These are phyloP conservation scores for Drosophila mojavensis DNA, from an alignment of 1,140 invertebrate species.

Conservation along the genomic window DNA sequence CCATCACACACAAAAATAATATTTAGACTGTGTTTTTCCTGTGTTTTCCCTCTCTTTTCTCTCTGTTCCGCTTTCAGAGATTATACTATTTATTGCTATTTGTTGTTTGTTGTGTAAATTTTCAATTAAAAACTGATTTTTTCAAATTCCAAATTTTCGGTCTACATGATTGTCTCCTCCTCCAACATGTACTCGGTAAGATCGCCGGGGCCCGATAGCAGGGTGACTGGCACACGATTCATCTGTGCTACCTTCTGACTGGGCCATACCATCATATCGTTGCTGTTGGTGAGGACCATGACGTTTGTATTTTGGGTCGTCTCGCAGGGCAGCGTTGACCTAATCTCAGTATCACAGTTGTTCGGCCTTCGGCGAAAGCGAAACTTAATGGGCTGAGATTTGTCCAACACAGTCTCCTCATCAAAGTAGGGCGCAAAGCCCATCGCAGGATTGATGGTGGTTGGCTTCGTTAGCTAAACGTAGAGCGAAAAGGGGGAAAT, in stretches of 20 bases:
- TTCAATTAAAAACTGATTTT: too few relatives aligned
- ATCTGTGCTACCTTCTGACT: constrained; percentile 68
- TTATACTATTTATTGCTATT: too few relatives aligned
- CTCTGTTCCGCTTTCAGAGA: too few relatives aligned
- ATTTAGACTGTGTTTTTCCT: too few relatives aligned
- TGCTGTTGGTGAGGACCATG: constrained; percentile 60
- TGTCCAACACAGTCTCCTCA: constrained; percentile 69
- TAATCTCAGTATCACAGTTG: constrained; percentile 43
- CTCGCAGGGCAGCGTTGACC: constrained; percentile 45
- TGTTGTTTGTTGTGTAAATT: too few relatives aligned
- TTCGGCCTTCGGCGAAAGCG: constrained; percentile 61
- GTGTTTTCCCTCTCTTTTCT: too few relatives aligned
- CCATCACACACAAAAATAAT: too few relatives aligned
- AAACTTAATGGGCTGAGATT: constrained; percentile 57
- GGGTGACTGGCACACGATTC: constrained; percentile 65
- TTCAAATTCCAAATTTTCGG: constrained; percentile 6
- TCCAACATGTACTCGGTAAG: constrained; percentile 73
- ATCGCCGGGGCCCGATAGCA: constrained; percentile 56
- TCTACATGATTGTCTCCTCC: constrained; percentile 68
- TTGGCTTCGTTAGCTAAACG: constrained; percentile 51
- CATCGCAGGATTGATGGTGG: constrained; percentile 48
- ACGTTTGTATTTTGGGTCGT: constrained; percentile 63
- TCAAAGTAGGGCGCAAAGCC: constrained; percentile 52
- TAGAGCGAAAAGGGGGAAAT: not conserved
- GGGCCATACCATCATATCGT: constrained; percentile 70